A percentile compares a stretch with the other conserved stretches of the same genome.
Conservation (phyloP, 1,140 invertebrate genomes). For the Drosophila pseudoananassae region DNA sequence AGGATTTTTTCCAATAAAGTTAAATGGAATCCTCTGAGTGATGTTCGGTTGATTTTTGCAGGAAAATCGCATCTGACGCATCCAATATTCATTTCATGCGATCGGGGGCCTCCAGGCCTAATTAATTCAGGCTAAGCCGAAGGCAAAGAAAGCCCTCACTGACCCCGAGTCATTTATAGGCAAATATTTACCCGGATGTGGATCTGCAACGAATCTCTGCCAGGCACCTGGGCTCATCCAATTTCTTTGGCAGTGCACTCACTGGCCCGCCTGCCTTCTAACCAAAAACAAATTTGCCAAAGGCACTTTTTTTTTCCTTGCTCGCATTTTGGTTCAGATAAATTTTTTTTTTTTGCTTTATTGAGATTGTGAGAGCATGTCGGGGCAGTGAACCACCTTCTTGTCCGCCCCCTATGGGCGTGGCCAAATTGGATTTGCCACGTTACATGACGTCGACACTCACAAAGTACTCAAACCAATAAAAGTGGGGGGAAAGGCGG, state of each 20-base stretch:
- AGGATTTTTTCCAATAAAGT: neutral
- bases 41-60: neutral
- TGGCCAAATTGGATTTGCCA: slow-evolving; percentile 69
- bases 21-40: neutral
- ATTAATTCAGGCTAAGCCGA: slow-evolving; percentile 17
- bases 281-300: slow-evolving; percentile 38
- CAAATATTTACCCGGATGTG: slow-evolving; percentile 36
- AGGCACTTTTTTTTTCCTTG: slow-evolving; percentile 17
- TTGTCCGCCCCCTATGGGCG: slow-evolving; percentile 6
- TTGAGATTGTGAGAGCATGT: slow-evolving; percentile 6
- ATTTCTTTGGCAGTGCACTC: slow-evolving; percentile 9
- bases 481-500: neutral
- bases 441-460: slow-evolving; percentile 60
- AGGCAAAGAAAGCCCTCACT: slow-evolving; percentile 9
- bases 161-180: slow-evolving; percentile 23
- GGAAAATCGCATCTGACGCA: neutral
- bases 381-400: neutral
- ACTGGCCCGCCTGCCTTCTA: slow-evolving; percentile 2
- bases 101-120: neutral
- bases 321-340: neutral
- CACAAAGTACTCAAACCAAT: slow-evolving; percentile 51
- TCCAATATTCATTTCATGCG: neutral
- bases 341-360: slow-evolving; percentile 34
- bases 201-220: slow-evolving; percentile 11
- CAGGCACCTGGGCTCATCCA: slow-evolving; percentile 22